These are phyloP conservation scores for Yponomeuta cagnagella DNA, from an alignment of 2,888 invertebrate genomes.

Conservation along the genomic window DNA sequence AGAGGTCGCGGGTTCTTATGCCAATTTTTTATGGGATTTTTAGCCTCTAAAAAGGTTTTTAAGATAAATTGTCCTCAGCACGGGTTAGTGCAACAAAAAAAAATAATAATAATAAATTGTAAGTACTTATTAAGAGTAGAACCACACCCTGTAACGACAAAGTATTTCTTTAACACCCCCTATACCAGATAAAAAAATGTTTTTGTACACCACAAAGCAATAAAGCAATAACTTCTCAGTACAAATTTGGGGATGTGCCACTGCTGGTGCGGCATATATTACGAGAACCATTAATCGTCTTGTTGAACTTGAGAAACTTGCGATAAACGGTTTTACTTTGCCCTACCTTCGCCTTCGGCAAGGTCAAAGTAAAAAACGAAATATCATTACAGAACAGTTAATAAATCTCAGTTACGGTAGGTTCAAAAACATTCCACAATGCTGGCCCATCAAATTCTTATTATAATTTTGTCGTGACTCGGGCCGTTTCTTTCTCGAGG, in stretches of 20 bases:
- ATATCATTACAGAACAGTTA: conserved; percentile 41
- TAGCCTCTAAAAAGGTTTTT: too few relatives aligned
- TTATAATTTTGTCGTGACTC: conserved; percentile 57
- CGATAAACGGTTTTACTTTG: conserved; percentile 33
- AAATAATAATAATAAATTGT: too few relatives aligned
- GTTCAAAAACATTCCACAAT: conserved; percentile 50
- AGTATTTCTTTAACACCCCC: too few relatives aligned
- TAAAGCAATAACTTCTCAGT: too few relatives aligned
- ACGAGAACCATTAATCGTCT: conserved; percentile 11
- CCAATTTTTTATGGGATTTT: too few relatives aligned
- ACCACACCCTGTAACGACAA: too few relatives aligned
- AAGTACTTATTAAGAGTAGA: too few relatives aligned
- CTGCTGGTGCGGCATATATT: not conserved
- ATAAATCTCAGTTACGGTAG: conserved; percentile 53
- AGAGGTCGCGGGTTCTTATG: too few relatives aligned
- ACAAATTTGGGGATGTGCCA: not conserved
- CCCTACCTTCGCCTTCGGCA: conserved; percentile 30
- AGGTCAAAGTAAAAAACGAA: conserved; percentile 40
- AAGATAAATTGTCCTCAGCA: too few relatives aligned
- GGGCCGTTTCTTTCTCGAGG: conserved; percentile 56
- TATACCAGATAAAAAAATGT: too few relatives aligned
- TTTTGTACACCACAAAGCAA: too few relatives aligned
- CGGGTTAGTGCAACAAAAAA: too few relatives aligned
- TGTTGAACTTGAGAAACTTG: conserved; percentile 48
- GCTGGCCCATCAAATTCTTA: conserved; percentile 54